Evolutionary conservation across 64 coral and sea anemone species (phyloP), one percentile per base, ranked within the genome.

Genomic region (Catalaphyllia jardinei): DNA sequence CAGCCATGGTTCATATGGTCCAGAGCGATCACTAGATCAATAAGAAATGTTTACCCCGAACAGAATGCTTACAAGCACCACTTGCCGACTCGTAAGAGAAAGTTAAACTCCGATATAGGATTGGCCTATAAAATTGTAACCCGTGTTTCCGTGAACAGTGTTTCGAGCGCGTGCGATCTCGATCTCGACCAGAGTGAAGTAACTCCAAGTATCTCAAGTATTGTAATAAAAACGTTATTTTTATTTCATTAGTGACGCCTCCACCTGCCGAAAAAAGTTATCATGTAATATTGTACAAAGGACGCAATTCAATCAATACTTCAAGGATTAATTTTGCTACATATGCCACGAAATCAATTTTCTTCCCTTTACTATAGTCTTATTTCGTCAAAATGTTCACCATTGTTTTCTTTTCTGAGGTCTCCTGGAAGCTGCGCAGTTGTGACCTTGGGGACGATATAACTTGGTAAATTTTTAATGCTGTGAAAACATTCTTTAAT

Each of bases 401-500:
- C 54, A 57, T 2, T 57, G 15, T 57, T 57, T 16, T 57, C 11
- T 57, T 9, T 57, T 57, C 54, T 57, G 15, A 46, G 42, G 42
- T 46, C 42, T 38, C 19, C 16, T 39, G 73, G 49, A 75, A 75
- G 73, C 42, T 8, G 42, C 4, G 17, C 35, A 18, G 3, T 42
- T 75, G 31, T 19, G 31, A 33, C 35, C 73, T 75, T 19, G 2
- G 38, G 15, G 0, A 73, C 4, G 29, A 73, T 73, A 29, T 3
- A 29, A 42, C 20, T 49, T 22, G 42, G 33, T 77, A 50, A 46
- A 46, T 24, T 46, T 24, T n/a, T 42, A 77, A 52, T 77, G 18
- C 29, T 60, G 16, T 29, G 16, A 57, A 81, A 81, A 63, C 62
- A 85, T 85, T 85, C 81, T 38, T 50, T 52, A 67, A 14, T 85